phyloP scores from a whole-genome alignment of 2,888 invertebrate genomes.

The Chymomyza caudatula region DNA sequence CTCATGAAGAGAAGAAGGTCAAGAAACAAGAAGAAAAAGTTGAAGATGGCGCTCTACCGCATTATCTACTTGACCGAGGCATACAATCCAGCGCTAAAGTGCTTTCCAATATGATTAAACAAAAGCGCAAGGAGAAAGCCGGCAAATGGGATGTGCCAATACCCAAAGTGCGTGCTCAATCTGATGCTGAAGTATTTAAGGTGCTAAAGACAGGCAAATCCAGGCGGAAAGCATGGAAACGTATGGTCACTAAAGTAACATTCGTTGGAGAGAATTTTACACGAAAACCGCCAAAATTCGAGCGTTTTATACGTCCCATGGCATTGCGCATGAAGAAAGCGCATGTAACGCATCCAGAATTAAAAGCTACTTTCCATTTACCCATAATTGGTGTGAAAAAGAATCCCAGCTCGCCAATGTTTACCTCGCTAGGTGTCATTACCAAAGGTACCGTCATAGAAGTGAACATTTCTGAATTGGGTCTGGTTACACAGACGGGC shows the following conservation, averaged over 20 bases:
- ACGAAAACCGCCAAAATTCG: conserved; percentile 99
- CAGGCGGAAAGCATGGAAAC: conserved; percentile 97
- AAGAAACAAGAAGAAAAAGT: conserved; percentile 91
- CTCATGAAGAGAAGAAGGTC: conserved; percentile 96
- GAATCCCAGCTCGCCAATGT: conserved; percentile 98
- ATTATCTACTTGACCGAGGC: conserved; percentile 98
- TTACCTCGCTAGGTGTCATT: conserved; percentile 97
- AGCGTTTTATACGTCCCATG: conserved; percentile 99
- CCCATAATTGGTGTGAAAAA: conserved; percentile 99
- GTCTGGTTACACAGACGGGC: conserved; percentile 98
- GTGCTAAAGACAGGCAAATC: conserved; percentile 94
- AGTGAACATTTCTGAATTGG: conserved; percentile 98
- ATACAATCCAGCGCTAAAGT: conserved; percentile 96
- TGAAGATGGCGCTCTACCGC: conserved; percentile 94
- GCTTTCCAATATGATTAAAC: conserved; percentile 99
- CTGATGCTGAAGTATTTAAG: conserved; percentile 97
- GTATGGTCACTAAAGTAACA: conserved; percentile 99
- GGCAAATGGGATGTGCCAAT: conserved; percentile 99
- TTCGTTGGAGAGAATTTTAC: conserved; percentile 99
- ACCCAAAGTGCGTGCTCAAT: conserved; percentile 97
- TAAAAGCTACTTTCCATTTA: conserved; percentile 97
- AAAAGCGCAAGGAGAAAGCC: conserved; percentile 99
- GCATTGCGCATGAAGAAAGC: conserved; percentile 96
- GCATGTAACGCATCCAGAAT: conserved; percentile 99
- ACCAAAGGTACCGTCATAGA: conserved; percentile 99